Evolutionary conservation across 2,888 invertebrate genomes (phyloP).

Genomic region (Eucera pruinosa): DNA sequence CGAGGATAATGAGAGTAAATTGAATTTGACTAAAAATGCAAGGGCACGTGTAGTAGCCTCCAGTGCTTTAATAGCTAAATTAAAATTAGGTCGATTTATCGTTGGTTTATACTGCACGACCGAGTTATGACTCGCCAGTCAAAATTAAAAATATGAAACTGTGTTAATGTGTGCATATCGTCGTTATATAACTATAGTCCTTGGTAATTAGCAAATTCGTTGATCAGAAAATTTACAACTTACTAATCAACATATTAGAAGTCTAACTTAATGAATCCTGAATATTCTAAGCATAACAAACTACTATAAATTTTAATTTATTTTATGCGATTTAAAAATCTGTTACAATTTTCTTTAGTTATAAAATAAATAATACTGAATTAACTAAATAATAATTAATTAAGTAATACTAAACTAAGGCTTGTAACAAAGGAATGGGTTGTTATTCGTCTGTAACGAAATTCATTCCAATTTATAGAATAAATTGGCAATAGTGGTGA

Average conservation of each 20-base stretch:
- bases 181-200: not conserved
- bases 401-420: too few species aligned
- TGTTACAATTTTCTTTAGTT: too few species aligned
- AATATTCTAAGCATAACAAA: too few species aligned
- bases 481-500: conserved; percentile 28
- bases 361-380: too few species aligned
- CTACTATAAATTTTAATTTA: not conserved
- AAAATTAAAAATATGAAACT: conserved; percentile 16
- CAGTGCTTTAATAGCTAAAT: not conserved
- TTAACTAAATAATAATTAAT: too few species aligned
- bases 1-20: conserved; percentile 10
- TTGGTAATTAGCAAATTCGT: not conserved
- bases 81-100: conserved; percentile 35
- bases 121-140: not conserved
- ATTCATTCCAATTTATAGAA: conserved; percentile 29
- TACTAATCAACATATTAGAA: not conserved
- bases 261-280: not conserved
- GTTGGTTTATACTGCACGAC: not conserved
- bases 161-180: too few species aligned
- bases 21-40: conserved; percentile 20
- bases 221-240: too few species aligned
- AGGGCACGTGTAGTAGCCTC: not conserved
- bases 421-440: not conserved
- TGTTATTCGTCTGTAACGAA: not conserved
- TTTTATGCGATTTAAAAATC: too few species aligned